phyloP scores from a whole-genome alignment of 1,140 invertebrate genomes.

The Calliphora vicina region DNA sequence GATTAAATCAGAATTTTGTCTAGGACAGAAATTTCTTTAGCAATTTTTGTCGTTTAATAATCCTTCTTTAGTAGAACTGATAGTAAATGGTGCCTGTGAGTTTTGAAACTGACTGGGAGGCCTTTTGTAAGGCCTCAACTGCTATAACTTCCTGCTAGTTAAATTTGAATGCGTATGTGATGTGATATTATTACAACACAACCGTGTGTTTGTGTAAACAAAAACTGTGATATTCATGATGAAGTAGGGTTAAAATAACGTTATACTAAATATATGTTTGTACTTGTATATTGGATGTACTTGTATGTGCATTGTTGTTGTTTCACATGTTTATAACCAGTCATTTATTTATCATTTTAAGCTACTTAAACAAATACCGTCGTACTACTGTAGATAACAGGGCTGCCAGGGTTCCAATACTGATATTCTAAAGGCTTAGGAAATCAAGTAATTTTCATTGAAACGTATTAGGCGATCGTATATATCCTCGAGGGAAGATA shows the following conservation, averaged over 20 bases:
- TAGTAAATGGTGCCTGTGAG: too few relatives aligned
- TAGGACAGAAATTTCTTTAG: too few relatives aligned
- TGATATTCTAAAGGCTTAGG: too few relatives aligned
- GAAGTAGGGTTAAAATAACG: background rate
- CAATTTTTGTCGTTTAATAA: too few relatives aligned
- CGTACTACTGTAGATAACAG: background rate
- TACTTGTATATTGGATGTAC: background rate
- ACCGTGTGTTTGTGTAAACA: background rate
- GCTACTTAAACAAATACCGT: background rate
- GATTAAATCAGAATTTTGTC: too few relatives aligned
- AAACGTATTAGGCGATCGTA: too few relatives aligned
- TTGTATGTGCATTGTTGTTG: background rate
- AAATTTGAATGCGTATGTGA: background rate
- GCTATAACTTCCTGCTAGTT: too few relatives aligned
- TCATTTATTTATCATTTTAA: conserved; percentile 1
- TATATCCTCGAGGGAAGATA: too few relatives aligned
- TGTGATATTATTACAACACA: background rate
- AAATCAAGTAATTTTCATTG: too few relatives aligned
- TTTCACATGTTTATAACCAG: background rate
- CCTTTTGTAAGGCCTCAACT: too few relatives aligned
- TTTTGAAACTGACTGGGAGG: too few relatives aligned
- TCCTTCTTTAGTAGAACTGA: too few relatives aligned
- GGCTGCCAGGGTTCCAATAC: background rate
- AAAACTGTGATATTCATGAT: conserved; percentile 4
- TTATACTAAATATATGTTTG: background rate